A percentile compares a stretch with the other conserved stretches of the same genome.
Evolutionary conservation across 2,113 vertebrate species (phyloP).

Genomic region (Tragelaphus imberbis): DNA sequence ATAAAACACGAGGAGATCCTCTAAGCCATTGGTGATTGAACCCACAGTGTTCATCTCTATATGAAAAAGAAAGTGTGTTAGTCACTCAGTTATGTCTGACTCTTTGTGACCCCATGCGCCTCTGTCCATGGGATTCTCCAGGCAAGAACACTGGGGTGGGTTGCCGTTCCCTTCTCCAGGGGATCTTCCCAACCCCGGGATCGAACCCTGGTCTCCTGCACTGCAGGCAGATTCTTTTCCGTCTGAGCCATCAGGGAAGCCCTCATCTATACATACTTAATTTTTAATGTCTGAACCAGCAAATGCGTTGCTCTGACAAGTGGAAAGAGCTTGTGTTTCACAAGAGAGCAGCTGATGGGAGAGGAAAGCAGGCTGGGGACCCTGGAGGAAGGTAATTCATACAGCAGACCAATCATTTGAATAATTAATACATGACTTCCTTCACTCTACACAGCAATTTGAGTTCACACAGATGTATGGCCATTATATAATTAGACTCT

Average conservation of each 20-base stretch:
- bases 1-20: background rate
- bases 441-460: background rate
- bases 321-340: background rate
- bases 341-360: background rate
- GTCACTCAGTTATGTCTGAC: rapidly evolving
- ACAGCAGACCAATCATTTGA: background rate
- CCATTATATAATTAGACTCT: background rate
- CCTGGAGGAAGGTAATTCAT: background rate
- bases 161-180: background rate
- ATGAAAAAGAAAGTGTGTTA: background rate
- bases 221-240: background rate
- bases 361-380: background rate
- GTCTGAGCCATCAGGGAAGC: background rate
- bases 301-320: background rate
- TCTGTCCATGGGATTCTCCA: background rate
- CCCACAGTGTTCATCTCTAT: background rate
- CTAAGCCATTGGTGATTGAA: background rate
- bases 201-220: background rate
- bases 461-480: background rate
- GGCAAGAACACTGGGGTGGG: background rate
- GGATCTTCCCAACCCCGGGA: background rate
- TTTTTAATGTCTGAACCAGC: background rate
- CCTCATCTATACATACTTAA: background rate
- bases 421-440: background rate
- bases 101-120: background rate